Evolutionary conservation across 2,797 vertebrate genomes (phyloP).

Genomic region (Centroberyx gerrardi): DNA sequence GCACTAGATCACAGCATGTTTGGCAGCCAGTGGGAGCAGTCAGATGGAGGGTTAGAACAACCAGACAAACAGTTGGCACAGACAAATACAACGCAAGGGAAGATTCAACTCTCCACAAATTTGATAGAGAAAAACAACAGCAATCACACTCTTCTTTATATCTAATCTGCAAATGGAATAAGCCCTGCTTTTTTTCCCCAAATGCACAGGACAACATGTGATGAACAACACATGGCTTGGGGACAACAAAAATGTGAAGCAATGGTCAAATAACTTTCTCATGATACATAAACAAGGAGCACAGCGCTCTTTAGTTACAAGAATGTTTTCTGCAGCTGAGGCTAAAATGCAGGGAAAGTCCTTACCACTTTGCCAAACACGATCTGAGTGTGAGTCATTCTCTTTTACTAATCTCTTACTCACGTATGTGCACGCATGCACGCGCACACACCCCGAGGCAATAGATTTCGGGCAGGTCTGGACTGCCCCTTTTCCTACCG

Average conservation of each 20-base stretch:
- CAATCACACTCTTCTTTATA: constrained; percentile 34
- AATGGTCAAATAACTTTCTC: constrained; percentile 56
- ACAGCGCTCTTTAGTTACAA: constrained; percentile 48
- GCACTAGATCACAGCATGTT: constrained; percentile 76
- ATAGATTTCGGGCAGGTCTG: constrained; percentile 83
- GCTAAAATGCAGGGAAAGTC: constrained; percentile 71
- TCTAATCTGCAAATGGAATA: constrained; percentile 72
- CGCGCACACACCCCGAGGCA: constrained; percentile 67
- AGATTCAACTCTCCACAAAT: constrained; percentile 67
- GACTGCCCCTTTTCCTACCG: constrained; percentile 60
- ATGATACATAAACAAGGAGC: constrained; percentile 56
- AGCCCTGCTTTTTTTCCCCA: constrained; percentile 30
- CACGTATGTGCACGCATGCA: constrained; percentile 64
- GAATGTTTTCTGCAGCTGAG: constrained; percentile 63
- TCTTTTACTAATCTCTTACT: constrained; percentile 71
- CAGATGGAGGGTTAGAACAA: constrained; percentile 81
- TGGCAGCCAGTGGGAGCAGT: constrained; percentile 80
- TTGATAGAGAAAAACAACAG: constrained; percentile 68
- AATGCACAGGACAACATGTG: constrained; percentile 55
- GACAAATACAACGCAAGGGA: constrained; percentile 69
- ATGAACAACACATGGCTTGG: constrained; percentile 66
- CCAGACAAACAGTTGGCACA: constrained; percentile 79
- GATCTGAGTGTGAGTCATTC: constrained; percentile 73
- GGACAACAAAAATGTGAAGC: constrained; percentile 51
- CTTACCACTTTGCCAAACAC: constrained; percentile 77